Evolutionary conservation across 1,140 invertebrate species (phyloP), one percentile per base, ranked within the genome.

Genomic region (Bradysia coprophila): DNA sequence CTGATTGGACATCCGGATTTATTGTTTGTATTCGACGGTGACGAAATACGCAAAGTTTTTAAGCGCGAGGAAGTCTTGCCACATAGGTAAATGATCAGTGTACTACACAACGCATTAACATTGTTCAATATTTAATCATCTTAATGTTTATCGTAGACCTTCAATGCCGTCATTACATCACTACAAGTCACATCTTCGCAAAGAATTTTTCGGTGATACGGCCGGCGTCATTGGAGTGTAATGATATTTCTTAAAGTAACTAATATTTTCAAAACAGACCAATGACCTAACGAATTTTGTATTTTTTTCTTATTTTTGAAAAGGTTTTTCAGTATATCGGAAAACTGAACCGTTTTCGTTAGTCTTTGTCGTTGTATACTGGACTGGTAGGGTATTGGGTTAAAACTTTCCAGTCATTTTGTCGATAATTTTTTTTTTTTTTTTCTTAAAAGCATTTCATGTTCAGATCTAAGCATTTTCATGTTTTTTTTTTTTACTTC

Each of bases 211-310:
- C 55, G 71, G 70, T 20, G 71, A 78, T 19, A 71, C 69, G 48
- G 74, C 76, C 2, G 81, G 81, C 13, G 68, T 84, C 20, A 84
- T 85, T 52, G 81, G 78, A 51, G 75, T 82, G 81, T 85, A 67
- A 76, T 76, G 71, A 46, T 15, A 44, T 40, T 38, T 21, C 4
- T 6, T 22, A 37, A 43, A 40, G 11, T 18, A 34, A 33, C 24
- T 31, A 44, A n/a, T n/a, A n/a, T n/a, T n/a, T n/a, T n/a, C n/a
- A n/a, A n/a, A n/a, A n/a, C n/a, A n/a, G 19, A 19, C 21, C 10
- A 2, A 33, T 31, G 28, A 43, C 15, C 19, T 41, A 40, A 21
- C 16, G 19, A 15, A n/a, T 21, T 40, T 24, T 3, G 9, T 15
- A 41, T 40, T 6, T 10, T 24, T 28, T 22, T 20, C 19, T 16